Evolutionary conservation across 2,888 invertebrate genomes (phyloP).

Genomic region (Apomyelois bistriatella): DNA sequence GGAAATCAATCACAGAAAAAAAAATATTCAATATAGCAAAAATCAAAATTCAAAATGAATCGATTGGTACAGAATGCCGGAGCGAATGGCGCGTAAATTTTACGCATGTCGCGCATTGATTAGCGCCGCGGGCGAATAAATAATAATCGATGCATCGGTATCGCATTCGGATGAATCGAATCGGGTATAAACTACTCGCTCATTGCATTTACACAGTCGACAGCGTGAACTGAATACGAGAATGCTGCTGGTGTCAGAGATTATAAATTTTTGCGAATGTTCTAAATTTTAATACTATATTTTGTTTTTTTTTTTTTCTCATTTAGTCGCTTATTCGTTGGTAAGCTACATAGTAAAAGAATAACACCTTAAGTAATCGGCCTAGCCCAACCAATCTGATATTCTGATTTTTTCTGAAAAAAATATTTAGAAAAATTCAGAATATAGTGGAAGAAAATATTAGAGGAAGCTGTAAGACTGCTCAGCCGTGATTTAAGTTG

Average conservation of each 20-base stretch:
- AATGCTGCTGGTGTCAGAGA: background rate
- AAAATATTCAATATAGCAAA: slow-evolving; percentile 3
- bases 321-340: too few relatives aligned
- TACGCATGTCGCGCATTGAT: slow-evolving; percentile 59
- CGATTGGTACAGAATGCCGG: slow-evolving; percentile 42
- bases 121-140: slow-evolving; percentile 65
- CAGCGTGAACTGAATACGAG: slow-evolving; percentile 26
- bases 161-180: slow-evolving; percentile 50
- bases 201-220: slow-evolving; percentile 41
- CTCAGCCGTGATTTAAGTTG: too few relatives aligned
- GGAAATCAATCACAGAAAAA: too few relatives aligned
- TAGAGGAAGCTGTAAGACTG: too few relatives aligned
- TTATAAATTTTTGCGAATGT: background rate
- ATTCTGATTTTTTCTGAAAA: too few relatives aligned
- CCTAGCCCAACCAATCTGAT: too few relatives aligned
- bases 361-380: too few relatives aligned
- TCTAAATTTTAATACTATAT: background rate
- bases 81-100: slow-evolving; percentile 43
- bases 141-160: slow-evolving; percentile 53
- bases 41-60: slow-evolving; percentile 32
- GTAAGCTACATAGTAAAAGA: too few relatives aligned
- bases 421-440: too few relatives aligned
- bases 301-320: background rate
- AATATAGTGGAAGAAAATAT: too few relatives aligned
- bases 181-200: slow-evolving; percentile 40